These are phyloP conservation scores for Pseudoips prasinana DNA, from an alignment of 2,888 invertebrate genomes.

Conservation along the genomic window DNA sequence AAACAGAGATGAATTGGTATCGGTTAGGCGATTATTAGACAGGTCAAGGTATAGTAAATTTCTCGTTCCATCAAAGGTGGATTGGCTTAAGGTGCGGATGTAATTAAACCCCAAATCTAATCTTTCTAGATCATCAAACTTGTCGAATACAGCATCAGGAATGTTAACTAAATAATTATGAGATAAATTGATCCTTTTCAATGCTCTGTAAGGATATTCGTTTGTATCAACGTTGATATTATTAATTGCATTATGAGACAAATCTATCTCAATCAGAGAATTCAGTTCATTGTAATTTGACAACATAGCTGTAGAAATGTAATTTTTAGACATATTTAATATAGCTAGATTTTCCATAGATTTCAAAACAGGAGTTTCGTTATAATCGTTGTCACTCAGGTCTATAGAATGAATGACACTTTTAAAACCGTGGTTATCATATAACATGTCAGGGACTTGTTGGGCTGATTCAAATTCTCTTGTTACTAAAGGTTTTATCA, in stretches of 20 bases:
- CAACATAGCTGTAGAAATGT: conserved; percentile 39
- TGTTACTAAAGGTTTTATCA: not conserved
- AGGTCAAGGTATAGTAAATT: conserved; percentile 45
- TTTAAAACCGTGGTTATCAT: not conserved
- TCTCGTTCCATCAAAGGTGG: conserved; percentile 54
- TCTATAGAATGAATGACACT: conserved; percentile 34
- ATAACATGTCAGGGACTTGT: no score
- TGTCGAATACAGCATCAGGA: conserved; percentile 44
- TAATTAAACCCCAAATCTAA: conserved; percentile 57
- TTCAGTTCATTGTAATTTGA: conserved; percentile 33
- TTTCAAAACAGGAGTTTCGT: conserved; percentile 27
- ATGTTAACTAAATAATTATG: conserved; percentile 47
- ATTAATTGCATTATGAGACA: conserved; percentile 52
- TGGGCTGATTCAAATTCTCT: not conserved
- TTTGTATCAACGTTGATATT: conserved; percentile 26
- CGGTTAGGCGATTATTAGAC: conserved; percentile 46
- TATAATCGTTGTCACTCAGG: conserved; percentile 38
- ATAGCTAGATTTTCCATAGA: conserved; percentile 36
- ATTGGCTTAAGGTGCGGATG: conserved; percentile 36
- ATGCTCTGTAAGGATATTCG: conserved; percentile 24
- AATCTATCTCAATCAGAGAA: conserved; percentile 41
- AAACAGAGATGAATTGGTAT: conserved; percentile 49
- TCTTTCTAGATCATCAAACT: conserved; percentile 36
- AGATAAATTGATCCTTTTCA: conserved; percentile 49
- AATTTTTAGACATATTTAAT: conserved; percentile 48